phyloP scores from a whole-genome alignment of 2,113 vertebrate genomes.

The Coturnix japonica region DNA sequence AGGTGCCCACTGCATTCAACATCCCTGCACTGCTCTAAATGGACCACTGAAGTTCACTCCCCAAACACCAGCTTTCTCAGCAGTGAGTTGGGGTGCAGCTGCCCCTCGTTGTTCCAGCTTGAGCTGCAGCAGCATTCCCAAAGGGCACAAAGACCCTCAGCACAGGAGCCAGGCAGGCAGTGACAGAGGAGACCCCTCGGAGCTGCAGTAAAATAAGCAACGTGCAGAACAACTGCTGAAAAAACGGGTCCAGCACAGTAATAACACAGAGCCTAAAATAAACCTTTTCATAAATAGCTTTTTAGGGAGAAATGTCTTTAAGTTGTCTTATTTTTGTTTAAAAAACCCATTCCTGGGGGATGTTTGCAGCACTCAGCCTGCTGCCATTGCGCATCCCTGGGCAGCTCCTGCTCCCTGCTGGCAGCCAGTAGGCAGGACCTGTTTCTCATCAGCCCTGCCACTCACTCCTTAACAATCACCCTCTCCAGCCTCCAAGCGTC shows the following conservation, averaged over 20 bases:
- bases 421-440: not conserved
- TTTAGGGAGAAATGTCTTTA: not conserved
- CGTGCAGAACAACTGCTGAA: not conserved
- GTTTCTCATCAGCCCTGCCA: not conserved
- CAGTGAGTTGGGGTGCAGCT: not conserved
- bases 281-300: not conserved
- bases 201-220: not conserved
- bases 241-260: not conserved
- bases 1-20: not conserved
- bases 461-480: not conserved
- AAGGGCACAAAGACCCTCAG: not conserved
- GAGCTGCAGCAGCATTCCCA: not conserved
- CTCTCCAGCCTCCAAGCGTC: not conserved
- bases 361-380: not conserved
- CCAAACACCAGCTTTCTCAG: not conserved
- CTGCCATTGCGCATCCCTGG: not conserved
- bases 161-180: accelerated
- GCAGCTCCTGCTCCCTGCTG: not conserved
- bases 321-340: not conserved
- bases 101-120: not conserved
- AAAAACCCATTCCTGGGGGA: not conserved
- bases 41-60: not conserved
- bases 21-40: not conserved
- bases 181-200: accelerated
- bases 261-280: not conserved